Conservation (phyloP, 2,888 invertebrate genomes). For the Agrenia bidenticulata region DNA sequence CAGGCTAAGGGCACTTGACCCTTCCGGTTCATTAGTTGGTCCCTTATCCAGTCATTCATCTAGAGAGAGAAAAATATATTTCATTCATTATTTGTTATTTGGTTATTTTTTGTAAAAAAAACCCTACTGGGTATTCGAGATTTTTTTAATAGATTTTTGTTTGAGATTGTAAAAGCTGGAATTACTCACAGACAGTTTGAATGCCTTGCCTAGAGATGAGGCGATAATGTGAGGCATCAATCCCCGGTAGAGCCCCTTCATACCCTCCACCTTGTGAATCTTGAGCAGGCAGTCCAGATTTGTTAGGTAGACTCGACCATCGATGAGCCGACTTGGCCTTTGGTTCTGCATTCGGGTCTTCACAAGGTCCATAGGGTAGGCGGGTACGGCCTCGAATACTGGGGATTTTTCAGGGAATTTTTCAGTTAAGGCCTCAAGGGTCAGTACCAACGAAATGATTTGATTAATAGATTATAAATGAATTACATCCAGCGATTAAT, state of each 20-base stretch:
- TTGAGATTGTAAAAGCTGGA: background rate
- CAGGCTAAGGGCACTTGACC: slow-evolving; percentile 53
- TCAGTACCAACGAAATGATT: background rate
- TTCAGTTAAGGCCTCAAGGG: background rate
- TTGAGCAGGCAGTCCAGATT: slow-evolving; percentile 30
- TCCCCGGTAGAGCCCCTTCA: slow-evolving; percentile 59
- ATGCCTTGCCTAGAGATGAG: slow-evolving; percentile 66
- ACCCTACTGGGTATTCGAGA: too few relatives aligned
- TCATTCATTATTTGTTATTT: background rate
- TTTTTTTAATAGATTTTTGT: too few relatives aligned
- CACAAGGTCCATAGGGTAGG: slow-evolving; percentile 36
- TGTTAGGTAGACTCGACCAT: slow-evolving; percentile 49
- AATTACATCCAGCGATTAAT: slow-evolving; percentile 60
- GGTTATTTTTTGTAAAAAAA: too few relatives aligned
- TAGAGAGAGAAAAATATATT: slow-evolving; percentile 50
- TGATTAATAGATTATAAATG: too few relatives aligned
- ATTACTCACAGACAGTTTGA: slow-evolving; percentile 60
- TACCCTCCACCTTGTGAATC: slow-evolving; percentile 24
- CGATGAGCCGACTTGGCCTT: slow-evolving; percentile 56
- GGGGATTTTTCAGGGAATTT: background rate
- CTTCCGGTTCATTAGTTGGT: slow-evolving; percentile 58
- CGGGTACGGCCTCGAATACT: slow-evolving; percentile 28
- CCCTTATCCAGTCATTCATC: slow-evolving; percentile 63
- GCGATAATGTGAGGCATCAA: slow-evolving; percentile 64
- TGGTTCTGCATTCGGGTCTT: slow-evolving; percentile 44